Evolutionary conservation across 2,113 vertebrate species (phyloP).

Genomic region (Cebus imitator): DNA sequence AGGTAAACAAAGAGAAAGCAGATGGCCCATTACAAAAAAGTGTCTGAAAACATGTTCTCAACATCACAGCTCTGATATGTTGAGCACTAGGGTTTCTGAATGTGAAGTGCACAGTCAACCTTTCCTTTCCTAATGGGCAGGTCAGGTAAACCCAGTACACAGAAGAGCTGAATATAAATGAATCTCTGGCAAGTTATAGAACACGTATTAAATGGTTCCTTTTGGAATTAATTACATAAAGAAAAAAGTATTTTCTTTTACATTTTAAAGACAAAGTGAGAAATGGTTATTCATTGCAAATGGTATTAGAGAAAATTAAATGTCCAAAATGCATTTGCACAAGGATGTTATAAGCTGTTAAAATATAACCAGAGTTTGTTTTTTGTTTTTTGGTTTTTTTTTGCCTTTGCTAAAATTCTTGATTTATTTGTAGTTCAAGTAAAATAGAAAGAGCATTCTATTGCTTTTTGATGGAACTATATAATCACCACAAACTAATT

Average conservation of each 20-base stretch:
- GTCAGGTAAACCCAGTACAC: neutral
- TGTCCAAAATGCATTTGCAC: slow-evolving; percentile 5
- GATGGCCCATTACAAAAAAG: neutral
- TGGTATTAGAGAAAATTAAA: neutral
- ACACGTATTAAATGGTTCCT: neutral
- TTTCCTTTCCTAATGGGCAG: neutral
- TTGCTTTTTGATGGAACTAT: slow-evolving; percentile 18
- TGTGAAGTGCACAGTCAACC: neutral
- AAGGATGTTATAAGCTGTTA: neutral
- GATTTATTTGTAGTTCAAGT: slow-evolving; percentile 52
- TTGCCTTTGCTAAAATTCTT: slow-evolving; percentile 48
- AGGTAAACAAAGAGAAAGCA: neutral
- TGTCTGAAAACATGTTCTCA: neutral
- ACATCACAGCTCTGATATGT: neutral
- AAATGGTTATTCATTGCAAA: slow-evolving; percentile 50
- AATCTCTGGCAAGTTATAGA: neutral
- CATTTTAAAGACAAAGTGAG: neutral
- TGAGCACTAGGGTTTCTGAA: neutral
- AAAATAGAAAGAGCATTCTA: slow-evolving; percentile 1
- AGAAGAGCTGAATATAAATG: neutral
- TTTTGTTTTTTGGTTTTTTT: neutral
- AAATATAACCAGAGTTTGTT: neutral
- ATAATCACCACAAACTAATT: slow-evolving; percentile 36
- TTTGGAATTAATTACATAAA: neutral
- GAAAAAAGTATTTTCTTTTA: neutral